A percentile compares a stretch with the other conserved stretches of the same genome.
phyloP scores from a whole-genome alignment of 2,888 invertebrate species.

The Merodon equestris region DNA sequence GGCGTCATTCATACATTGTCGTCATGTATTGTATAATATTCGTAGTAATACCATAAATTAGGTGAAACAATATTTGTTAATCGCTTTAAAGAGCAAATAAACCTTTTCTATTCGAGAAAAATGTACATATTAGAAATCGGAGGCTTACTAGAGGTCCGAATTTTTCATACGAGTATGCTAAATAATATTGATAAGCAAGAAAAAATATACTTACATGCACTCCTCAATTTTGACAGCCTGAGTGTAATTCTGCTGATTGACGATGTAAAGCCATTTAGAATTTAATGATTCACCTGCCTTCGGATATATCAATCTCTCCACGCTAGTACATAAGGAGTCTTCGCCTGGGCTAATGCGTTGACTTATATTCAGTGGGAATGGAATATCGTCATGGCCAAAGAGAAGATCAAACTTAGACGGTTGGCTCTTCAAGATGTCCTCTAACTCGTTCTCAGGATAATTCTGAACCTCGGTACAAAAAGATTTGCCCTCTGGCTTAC shows the following conservation, averaged over 20 bases:
- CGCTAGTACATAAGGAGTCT: constrained; percentile 79
- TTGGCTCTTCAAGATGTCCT: constrained; percentile 71
- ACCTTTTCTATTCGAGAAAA: too few relatives aligned
- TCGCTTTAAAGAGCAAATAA: too few relatives aligned
- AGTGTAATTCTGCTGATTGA: constrained; percentile 83
- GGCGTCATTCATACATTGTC: too few relatives aligned
- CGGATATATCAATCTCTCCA: constrained; percentile 81
- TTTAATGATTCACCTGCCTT: constrained; percentile 81
- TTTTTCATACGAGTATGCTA: too few relatives aligned
- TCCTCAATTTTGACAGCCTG: constrained; percentile 88
- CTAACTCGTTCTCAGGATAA: constrained; percentile 78
- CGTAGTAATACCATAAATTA: too few relatives aligned
- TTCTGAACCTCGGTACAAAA: constrained; percentile 79
- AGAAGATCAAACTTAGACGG: constrained; percentile 73
- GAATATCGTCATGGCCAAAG: constrained; percentile 75
- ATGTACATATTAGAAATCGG: too few relatives aligned
- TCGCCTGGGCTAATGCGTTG: constrained; percentile 79
- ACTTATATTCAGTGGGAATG: constrained; percentile 79
- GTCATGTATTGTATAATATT: too few relatives aligned
- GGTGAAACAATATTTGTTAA: too few relatives aligned
- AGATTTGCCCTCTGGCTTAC: constrained; percentile 72
- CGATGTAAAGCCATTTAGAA: constrained; percentile 84
- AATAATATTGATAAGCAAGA: too few relatives aligned
- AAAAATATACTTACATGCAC: constrained; percentile 84
- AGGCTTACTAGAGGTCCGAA: not conserved